Evolutionary conservation across 1,140 invertebrate genomes (phyloP).

Genomic region (Lerema accius): DNA sequence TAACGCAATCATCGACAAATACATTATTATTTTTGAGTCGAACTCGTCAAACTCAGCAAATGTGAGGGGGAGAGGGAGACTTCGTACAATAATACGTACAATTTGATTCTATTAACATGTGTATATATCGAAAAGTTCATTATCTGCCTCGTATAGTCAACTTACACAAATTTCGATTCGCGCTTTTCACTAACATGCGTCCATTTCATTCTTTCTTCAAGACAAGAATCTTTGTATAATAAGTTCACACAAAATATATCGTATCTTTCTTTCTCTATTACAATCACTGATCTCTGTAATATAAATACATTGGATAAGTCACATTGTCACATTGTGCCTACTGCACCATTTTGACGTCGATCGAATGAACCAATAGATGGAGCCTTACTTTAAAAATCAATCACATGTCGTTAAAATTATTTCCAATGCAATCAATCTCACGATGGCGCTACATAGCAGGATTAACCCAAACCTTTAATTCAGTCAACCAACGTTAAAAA

Average conservation of each 20-base stretch:
- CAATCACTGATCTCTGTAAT: not conserved
- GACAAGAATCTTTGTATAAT: slow-evolving; percentile 6
- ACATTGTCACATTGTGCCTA: not conserved
- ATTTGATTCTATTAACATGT: slow-evolving; percentile 25
- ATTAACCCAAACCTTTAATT: no score
- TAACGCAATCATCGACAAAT: not conserved
- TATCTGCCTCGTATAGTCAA: not conserved
- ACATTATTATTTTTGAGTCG: not conserved
- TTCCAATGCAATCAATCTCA: no score
- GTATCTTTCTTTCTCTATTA: not conserved
- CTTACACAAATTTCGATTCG: slow-evolving; percentile 4
- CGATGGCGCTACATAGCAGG: no score
- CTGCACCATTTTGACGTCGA: no score
- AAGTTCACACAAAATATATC: slow-evolving; percentile 22
- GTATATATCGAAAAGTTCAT: slow-evolving; percentile 25
- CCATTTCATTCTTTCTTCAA: slow-evolving; percentile 7
- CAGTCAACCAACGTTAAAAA: no score
- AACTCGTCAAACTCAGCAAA: not conserved
- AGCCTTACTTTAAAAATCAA: no score
- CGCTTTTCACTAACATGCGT: not conserved
- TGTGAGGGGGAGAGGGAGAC: not conserved
- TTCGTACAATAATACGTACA: slow-evolving; percentile 12
- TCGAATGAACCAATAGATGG: no score
- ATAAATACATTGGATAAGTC: slow-evolving; percentile 52
- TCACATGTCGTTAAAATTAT: no score